These are phyloP conservation scores for Thalassaphorura encarpata DNA, from an alignment of 1,140 invertebrate species.

Conservation along the genomic window DNA sequence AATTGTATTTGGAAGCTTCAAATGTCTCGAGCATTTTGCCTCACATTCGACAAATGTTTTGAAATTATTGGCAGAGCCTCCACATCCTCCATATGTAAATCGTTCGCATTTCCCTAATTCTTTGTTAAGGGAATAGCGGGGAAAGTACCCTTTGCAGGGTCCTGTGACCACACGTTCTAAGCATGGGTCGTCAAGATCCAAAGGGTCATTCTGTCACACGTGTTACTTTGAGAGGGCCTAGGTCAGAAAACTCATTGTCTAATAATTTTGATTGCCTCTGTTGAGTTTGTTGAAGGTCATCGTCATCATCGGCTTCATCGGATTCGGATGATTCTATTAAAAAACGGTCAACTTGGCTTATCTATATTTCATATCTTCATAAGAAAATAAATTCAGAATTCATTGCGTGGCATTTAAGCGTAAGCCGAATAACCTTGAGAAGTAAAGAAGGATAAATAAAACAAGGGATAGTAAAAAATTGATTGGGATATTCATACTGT, in stretches of 20 bases:
- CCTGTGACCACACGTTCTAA: conserved; percentile 12
- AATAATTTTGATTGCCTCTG: not conserved
- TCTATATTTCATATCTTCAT: too few relatives aligned
- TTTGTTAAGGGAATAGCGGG: conserved; percentile 22
- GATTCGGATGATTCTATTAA: too few relatives aligned
- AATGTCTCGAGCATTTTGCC: conserved; percentile 48
- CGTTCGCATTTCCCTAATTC: conserved; percentile 11
- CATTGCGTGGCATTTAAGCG: too few relatives aligned
- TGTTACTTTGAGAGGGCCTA: not conserved
- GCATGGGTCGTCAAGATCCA: conserved; percentile 18
- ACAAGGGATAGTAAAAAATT: too few relatives aligned
- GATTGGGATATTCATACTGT: too few relatives aligned
- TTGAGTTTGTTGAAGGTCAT: conserved; percentile 16
- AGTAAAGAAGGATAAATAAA: too few relatives aligned
- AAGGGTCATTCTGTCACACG: not conserved
- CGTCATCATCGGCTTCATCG: not conserved
- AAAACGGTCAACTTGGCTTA: too few relatives aligned
- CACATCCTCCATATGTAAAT: conserved; percentile 83
- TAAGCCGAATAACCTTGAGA: too few relatives aligned
- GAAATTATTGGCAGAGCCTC: conserved; percentile 80
- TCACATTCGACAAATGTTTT: conserved; percentile 64
- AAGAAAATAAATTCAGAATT: too few relatives aligned
- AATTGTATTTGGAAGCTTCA: not conserved
- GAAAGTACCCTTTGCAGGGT: conserved; percentile 16
- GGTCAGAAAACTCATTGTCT: not conserved